Conservation (phyloP, 2,888 invertebrate genomes). For the Timema podura region DNA sequence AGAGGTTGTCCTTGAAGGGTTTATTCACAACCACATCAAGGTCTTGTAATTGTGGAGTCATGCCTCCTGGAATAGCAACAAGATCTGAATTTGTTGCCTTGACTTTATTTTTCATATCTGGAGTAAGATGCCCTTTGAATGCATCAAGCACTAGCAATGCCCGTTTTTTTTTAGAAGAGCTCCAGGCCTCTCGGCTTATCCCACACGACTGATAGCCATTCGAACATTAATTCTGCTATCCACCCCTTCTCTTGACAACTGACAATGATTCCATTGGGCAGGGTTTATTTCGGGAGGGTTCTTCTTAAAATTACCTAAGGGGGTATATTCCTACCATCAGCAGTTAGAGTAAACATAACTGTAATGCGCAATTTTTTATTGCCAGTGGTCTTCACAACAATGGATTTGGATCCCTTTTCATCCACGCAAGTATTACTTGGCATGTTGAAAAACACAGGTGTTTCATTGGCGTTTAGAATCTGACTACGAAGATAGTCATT, state of each 20-base stretch:
- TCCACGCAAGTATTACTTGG: slow-evolving; percentile 3
- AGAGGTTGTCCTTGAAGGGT: slow-evolving; percentile 23
- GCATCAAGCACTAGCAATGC: slow-evolving; percentile 26
- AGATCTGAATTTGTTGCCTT: slow-evolving; percentile 21
- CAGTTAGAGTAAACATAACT: slow-evolving; percentile 13
- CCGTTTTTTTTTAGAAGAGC: no score
- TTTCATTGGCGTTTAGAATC: slow-evolving; percentile 21
- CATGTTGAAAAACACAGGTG: slow-evolving; percentile 21
- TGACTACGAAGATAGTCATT: slow-evolving; percentile 17
- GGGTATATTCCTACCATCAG: slow-evolving; percentile 23
- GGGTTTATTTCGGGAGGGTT: slow-evolving; percentile 28
- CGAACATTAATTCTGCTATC: slow-evolving; percentile 29
- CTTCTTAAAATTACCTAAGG: slow-evolving; percentile 22
- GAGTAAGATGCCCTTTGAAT: slow-evolving; percentile 26
- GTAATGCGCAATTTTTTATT: slow-evolving; percentile 22
- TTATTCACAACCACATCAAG: slow-evolving; percentile 27
- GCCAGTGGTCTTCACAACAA: slow-evolving; percentile 9
- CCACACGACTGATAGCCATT: slow-evolving; percentile 30
- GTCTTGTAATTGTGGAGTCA: slow-evolving; percentile 25
- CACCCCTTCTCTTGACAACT: slow-evolving; percentile 30
- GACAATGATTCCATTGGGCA: slow-evolving; percentile 25
- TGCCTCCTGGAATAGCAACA: slow-evolving; percentile 28
- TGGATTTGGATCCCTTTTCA: slow-evolving; percentile 20
- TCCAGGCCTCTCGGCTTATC: not conserved
- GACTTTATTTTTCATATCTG: slow-evolving; percentile 17